phyloP scores from a whole-genome alignment of 1,140 invertebrate genomes.

The Lasioglossum baleicum region DNA sequence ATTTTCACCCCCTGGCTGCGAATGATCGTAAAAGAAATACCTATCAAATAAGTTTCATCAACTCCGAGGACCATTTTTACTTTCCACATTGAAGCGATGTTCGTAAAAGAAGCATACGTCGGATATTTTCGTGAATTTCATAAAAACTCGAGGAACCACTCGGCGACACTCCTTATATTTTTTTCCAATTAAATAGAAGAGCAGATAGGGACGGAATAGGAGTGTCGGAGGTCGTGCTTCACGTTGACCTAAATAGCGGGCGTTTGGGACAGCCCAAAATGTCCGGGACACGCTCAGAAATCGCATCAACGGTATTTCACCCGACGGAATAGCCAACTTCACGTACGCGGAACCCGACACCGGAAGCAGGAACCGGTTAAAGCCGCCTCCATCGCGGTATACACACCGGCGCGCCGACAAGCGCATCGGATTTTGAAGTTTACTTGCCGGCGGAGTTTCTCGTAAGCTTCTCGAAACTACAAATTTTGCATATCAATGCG shows the following conservation, averaged over 20 bases:
- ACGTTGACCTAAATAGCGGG: not conserved
- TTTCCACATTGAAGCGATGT: no score
- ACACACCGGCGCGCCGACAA: constrained; percentile 7
- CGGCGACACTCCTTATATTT: no score
- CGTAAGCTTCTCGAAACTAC: constrained; percentile 65
- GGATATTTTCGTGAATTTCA: no score
- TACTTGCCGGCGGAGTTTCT: constrained; percentile 50
- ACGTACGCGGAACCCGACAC: constrained; percentile 23
- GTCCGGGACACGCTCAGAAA: constrained; percentile 42
- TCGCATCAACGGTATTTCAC: constrained; percentile 20
- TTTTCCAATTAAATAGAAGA: no score
- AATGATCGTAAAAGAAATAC: no score
- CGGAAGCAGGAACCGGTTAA: constrained; percentile 47
- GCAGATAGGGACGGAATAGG: not conserved
- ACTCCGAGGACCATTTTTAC: no score
- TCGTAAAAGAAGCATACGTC: no score
- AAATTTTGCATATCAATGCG: constrained; percentile 70
- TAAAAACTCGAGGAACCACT: no score
- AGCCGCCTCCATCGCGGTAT: constrained; percentile 25
- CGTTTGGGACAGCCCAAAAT: not conserved
- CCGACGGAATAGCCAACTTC: constrained; percentile 8
- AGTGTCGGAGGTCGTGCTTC: not conserved
- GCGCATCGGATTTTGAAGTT: constrained; percentile 61
- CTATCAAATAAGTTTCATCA: no score
- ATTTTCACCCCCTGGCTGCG: no score